These are phyloP conservation scores for Drosophila pachea DNA, from an alignment of 1,140 invertebrate species.

Conservation along the genomic window DNA sequence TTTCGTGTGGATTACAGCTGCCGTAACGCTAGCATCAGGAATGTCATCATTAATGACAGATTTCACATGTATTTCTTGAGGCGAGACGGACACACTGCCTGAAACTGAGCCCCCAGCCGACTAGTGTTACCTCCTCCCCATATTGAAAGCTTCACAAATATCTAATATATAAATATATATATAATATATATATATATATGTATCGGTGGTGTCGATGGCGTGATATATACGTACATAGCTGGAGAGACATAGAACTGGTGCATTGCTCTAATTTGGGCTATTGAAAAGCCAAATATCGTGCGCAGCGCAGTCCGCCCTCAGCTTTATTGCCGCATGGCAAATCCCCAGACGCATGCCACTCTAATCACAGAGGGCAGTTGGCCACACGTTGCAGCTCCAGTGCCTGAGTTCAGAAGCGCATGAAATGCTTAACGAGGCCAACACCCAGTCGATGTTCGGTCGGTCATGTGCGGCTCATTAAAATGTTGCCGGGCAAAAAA, in stretches of 20 bases:
- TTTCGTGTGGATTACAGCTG: slow-evolving; percentile 51
- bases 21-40: slow-evolving; percentile 27
- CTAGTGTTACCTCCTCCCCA: not conserved
- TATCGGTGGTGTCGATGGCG: not conserved
- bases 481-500: slow-evolving; percentile 40
- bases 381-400: slow-evolving; percentile 56
- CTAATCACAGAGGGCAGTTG: slow-evolving; percentile 61
- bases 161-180: too few relatives aligned
- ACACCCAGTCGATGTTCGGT: slow-evolving; percentile 17
- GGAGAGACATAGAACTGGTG: not conserved
- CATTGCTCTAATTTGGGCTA: not conserved
- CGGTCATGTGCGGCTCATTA: slow-evolving; percentile 72
- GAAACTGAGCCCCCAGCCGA: slow-evolving; percentile 5
- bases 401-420: slow-evolving; percentile 14
- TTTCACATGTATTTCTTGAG: slow-evolving; percentile 38
- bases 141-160: too few relatives aligned
- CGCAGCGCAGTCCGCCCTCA: not conserved
- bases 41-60: slow-evolving; percentile 67
- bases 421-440: slow-evolving; percentile 52
- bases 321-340: slow-evolving; percentile 2
- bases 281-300: not conserved
- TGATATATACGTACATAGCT: not conserved
- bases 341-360: slow-evolving; percentile 49
- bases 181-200: too few relatives aligned
- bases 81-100: slow-evolving; percentile 4